Evolutionary conservation across 2,888 invertebrate species (phyloP), one percentile per base, ranked within the genome.

Genomic region (Mesoligia furuncula): DNA sequence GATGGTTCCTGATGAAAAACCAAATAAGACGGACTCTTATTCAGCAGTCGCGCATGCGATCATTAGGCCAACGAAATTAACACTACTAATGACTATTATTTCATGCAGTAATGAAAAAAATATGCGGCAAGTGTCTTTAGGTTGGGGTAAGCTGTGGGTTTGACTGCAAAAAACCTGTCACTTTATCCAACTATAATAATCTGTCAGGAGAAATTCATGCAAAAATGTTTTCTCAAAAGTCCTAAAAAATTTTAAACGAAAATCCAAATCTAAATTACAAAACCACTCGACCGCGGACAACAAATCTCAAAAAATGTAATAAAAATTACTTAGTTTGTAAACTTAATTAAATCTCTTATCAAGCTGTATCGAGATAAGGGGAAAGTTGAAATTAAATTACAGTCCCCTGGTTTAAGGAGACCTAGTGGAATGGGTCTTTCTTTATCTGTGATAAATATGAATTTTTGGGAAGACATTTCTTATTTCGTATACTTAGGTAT

Each of bases 321-420:
- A 88, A 87, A 85, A 83, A 87, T 73, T 75, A 85, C 79, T 87
- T 79, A 85, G 79, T 85, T 85, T 78, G 84, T 85, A 85, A 88
- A 86, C 86, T 88, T 86, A 88, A 88, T 88, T 88, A 88, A 87
- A 86, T 86, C 79, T 73, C 76, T 88, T 88, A 88, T 88, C 88
- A 79, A 48, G 27, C 78, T 86, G 86, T 86, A 88, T 88, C 88
- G 86, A 79, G 88, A 88, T 88, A 88, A 88, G 83, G 68, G 65
- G 48, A 87, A 87, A 87, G 85, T 88, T 88, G 79, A 86, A 88
- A 88, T 88, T 88, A 88, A 88, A 88, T 88, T 85, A 86, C 76
- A 78, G 73, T 78, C 73, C 78, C 86, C 83, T 39, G 74, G 66
- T 39, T 75, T 76, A 36, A 57, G 67, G 69, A 83, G 69, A 65